Evolutionary conservation across 2,113 vertebrate genomes (phyloP).

Genomic region (Siphamia tubifer): DNA sequence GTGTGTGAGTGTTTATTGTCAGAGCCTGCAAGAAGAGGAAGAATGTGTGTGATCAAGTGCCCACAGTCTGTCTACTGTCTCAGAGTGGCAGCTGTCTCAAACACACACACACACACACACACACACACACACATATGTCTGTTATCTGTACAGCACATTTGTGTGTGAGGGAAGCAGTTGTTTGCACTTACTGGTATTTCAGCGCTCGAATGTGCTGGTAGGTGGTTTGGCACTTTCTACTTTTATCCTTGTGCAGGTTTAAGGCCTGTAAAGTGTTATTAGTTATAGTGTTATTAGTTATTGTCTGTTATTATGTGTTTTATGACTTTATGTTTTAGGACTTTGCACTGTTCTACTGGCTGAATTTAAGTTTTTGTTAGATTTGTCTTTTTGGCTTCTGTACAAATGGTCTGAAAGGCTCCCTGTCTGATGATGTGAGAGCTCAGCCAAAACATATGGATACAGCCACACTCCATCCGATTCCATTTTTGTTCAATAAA

Average conservation of each 20-base stretch:
- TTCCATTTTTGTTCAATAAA: no score
- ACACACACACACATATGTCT: not conserved
- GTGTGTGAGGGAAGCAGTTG: slow-evolving; percentile 51
- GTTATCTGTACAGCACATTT: slow-evolving; percentile 15
- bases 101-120: not conserved
- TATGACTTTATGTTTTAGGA: not conserved
- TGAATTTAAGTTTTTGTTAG: no score
- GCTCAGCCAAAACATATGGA: no score
- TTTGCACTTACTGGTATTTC: slow-evolving; percentile 15
- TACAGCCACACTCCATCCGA: no score
- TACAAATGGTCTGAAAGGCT: no score
- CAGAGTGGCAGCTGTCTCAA: slow-evolving; percentile 46
- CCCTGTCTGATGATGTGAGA: no score
- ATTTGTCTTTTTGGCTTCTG: no score
- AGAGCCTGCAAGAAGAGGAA: slow-evolving; percentile 6
- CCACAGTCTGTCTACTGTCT: slow-evolving; percentile 44
- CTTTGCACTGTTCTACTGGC: no score
- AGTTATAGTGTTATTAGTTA: slow-evolving; percentile 2
- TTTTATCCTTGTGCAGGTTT: slow-evolving; percentile 11
- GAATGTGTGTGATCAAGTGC: slow-evolving; percentile 46
- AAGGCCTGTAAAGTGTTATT: no score
- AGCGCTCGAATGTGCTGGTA: slow-evolving; percentile 9
- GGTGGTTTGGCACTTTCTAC: not conserved
- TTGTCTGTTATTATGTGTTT: slow-evolving; percentile 23
- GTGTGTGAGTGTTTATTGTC: slow-evolving; percentile 10